phyloP scores from a whole-genome alignment of 2,888 invertebrate genomes.

The Phaonia tiefii region DNA sequence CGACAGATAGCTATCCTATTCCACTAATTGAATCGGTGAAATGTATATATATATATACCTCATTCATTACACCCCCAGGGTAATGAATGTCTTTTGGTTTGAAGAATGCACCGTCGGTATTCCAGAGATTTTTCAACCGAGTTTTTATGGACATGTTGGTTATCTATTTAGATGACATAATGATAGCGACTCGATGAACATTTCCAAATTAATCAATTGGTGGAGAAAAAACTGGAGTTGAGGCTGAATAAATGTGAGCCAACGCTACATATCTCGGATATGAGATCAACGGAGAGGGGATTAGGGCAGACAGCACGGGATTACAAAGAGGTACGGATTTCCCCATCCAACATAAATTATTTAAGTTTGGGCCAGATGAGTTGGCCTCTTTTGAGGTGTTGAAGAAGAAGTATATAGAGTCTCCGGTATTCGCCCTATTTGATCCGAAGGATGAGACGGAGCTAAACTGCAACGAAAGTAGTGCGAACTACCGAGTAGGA shows the following conservation, averaged over 20 bases:
- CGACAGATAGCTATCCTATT: too few species aligned
- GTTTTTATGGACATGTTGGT: constrained; percentile 50
- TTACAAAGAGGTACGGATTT: neutral
- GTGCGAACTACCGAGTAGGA: constrained; percentile 76
- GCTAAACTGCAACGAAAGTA: constrained; percentile 75
- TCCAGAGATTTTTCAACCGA: too few species aligned
- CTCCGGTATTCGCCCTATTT: constrained; percentile 67
- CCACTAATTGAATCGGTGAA: constrained; percentile 35
- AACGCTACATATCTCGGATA: constrained; percentile 53
- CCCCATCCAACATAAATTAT: constrained; percentile 47
- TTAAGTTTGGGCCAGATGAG: constrained; percentile 55
- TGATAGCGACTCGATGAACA: constrained; percentile 57
- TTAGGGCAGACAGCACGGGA: constrained; percentile 41
- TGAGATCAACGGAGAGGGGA: constrained; percentile 39
- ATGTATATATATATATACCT: too few species aligned
- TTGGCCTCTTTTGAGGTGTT: constrained; percentile 52
- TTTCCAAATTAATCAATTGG: constrained; percentile 25
- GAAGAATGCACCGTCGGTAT: too few species aligned
- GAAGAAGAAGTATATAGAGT: constrained; percentile 48
- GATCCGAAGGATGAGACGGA: constrained; percentile 74
- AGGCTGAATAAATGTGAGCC: constrained; percentile 51
- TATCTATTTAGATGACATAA: constrained; percentile 62
- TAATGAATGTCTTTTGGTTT: constrained; percentile 58
- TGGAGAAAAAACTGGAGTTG: constrained; percentile 43
- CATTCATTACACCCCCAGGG: too few species aligned